These are phyloP conservation scores for Ammodytes marinus DNA, from an alignment of 2,113 vertebrate genomes.

Conservation along the genomic window DNA sequence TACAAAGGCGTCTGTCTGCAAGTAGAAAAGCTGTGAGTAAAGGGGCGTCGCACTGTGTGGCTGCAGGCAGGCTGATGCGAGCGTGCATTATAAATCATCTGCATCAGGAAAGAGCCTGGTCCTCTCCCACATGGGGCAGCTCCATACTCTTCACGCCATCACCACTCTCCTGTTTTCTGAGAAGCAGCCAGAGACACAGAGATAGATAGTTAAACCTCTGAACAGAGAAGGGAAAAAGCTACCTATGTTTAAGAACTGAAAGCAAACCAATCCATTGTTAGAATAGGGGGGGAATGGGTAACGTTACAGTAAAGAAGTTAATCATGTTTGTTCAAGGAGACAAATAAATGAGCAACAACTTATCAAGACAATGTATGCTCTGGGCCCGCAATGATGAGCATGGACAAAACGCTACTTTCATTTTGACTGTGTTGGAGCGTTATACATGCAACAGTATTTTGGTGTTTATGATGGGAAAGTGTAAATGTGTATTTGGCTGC, in stretches of 20 bases:
- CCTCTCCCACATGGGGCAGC: slow-evolving; percentile 88
- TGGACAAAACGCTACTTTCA: background rate
- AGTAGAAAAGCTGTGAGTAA: slow-evolving; percentile 60
- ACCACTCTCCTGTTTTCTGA: slow-evolving; percentile 92
- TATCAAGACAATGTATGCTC: slow-evolving; percentile 8
- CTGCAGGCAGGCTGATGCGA: slow-evolving; percentile 41
- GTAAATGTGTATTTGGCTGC: background rate
- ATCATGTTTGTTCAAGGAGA: background rate
- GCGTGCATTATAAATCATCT: slow-evolving; percentile 25
- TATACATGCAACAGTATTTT: background rate
- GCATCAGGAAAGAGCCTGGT: slow-evolving; percentile 91
- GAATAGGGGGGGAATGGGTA: background rate
- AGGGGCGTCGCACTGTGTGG: slow-evolving; percentile 64
- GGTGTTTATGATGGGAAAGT: background rate
- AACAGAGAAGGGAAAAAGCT: background rate
- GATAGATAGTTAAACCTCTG: background rate
- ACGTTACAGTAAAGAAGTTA: background rate
- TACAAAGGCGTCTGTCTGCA: slow-evolving; percentile 19
- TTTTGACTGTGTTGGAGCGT: background rate
- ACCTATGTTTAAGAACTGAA: slow-evolving; percentile 25
- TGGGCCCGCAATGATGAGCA: background rate
- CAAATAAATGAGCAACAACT: slow-evolving; percentile 13
- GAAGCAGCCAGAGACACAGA: slow-evolving; percentile 59
- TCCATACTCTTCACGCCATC: slow-evolving; percentile 88
- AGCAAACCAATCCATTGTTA: slow-evolving; percentile 26